These are phyloP conservation scores for Cynopterus sphinx DNA, from an alignment of 2,797 vertebrate genomes.

Conservation along the genomic window DNA sequence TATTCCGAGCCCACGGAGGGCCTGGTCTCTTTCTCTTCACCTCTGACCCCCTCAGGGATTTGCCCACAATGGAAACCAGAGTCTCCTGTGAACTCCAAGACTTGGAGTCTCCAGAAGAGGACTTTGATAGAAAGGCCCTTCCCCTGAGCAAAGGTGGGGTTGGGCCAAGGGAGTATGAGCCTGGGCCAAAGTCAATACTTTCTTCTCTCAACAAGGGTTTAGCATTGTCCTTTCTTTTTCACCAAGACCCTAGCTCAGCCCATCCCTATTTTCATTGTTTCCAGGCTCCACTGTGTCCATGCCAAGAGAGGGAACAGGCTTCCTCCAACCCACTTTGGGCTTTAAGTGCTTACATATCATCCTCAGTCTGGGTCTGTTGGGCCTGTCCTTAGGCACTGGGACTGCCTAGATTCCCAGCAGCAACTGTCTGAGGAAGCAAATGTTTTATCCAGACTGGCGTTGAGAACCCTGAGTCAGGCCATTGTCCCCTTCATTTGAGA, in stretches of 20 bases:
- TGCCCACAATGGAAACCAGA: not conserved
- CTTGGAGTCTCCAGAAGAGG: not conserved
- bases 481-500: not conserved
- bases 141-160: not conserved
- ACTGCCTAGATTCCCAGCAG: not conserved
- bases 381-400: not conserved
- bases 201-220: not conserved
- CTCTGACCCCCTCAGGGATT: not conserved
- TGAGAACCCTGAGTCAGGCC: not conserved
- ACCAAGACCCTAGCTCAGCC: not conserved
- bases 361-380: not conserved
- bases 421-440: not conserved
- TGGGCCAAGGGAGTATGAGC: not conserved
- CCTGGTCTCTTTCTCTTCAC: not conserved
- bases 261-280: not conserved
- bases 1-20: not conserved
- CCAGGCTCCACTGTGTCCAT: not conserved
- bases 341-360: not conserved
- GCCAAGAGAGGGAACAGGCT: not conserved
- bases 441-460: not conserved
- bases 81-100: not conserved
- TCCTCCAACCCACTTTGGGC: not conserved
- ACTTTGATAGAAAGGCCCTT: not conserved
- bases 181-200: not conserved
- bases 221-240: not conserved